Evolutionary conservation across 2,113 vertebrate genomes (phyloP), one percentile per base, ranked within the genome.

Genomic region (Cyprinodon tularosa): DNA sequence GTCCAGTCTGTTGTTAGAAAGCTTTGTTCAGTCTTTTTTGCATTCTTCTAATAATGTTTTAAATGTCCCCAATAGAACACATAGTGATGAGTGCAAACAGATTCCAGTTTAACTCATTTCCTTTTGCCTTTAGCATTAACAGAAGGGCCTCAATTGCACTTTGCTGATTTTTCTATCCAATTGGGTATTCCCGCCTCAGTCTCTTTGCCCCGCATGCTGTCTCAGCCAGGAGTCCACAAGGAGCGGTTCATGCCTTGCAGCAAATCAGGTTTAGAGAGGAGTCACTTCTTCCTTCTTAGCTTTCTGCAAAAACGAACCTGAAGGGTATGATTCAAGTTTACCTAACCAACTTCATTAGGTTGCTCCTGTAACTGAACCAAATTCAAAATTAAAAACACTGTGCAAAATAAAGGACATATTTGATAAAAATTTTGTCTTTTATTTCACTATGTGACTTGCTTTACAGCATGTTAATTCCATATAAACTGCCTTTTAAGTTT

Each of bases 171-270:
- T 77, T 66, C 77, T 64, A 29, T 40, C 64, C 68, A 73, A 72
- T 89, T 90, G 83, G 84, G 83, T 87, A 84, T 90, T 88, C 78
- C 22, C 3, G 50, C 15, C n/a, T 20, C 50, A 69, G 53, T 69
- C 9, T 64, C 53, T 65, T 37, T 15, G 3, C 45, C 71, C 59
- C 38, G 40, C 17, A n/a, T 71, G 66, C 76, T 82, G 75, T 87
- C 82, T 67, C 71, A 80, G 77, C 63, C 15, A 59, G 77, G 59
- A 64, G 77, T 66, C 81, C 70, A 45, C 72, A 48, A 71, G 66
- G 50, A 74, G 50, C 50, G 50, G 50, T 57, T 57, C 20, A 57
- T 57, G 50, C 50, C 50, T 57, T 57, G 50, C 17, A 57, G 50
- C 17, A 57, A 57, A 57, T 4, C 17, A 57, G 5, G 6, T 14